Base-by-base conservation (phyloP, 2,888 invertebrate genomes). In the Junonia oenone region DNA sequence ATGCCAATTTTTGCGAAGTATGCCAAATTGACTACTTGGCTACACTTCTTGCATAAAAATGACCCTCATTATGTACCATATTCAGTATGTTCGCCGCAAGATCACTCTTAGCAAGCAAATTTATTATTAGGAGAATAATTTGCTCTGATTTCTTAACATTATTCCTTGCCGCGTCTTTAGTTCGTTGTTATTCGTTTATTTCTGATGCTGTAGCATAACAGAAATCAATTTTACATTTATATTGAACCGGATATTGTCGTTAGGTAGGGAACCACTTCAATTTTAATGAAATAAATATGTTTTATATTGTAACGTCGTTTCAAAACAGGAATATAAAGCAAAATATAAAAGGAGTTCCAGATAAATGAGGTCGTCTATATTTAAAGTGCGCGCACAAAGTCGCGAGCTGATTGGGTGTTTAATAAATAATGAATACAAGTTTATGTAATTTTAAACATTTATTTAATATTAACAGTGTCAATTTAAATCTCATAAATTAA, bases 11-110 rank as follows among this genome's bases (percentile, higher is more conserved):
- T 59, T 64, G 58, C 60, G 53, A 59, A 64, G 62, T 62, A 63
- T 63, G 60, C 63, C 63, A 63, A 63, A 62, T 63, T 60, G 61
- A 61, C 58, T 61, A 63, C 63, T 64, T 64, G 64, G 64, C 63
- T 63, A 60, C 62, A 58, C 56, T 53, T 58, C 62, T 55, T 62
- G 63, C 60, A 63, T 63, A 60, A 63, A 63, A 63, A 62, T 63
- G 55, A 56, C 58, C 56, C 60, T 63, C 62, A 63, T 63, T 62
- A 62, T 62, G 43, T 60, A 51, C 57, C 55, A 52, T 55, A 63
- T 55, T 58, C 55, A 54, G 50, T 38, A 51, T 51, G 45, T 55
- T 52, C 49, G 29, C 55, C 51, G 29, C 55, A 50, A 52, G 55
- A 55, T 58, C 48, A 45, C 43, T 60, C 45, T 26, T 38, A 43